Evolutionary conservation across 2,888 invertebrate genomes (phyloP).

Genomic region (Adelognathus sp.): DNA sequence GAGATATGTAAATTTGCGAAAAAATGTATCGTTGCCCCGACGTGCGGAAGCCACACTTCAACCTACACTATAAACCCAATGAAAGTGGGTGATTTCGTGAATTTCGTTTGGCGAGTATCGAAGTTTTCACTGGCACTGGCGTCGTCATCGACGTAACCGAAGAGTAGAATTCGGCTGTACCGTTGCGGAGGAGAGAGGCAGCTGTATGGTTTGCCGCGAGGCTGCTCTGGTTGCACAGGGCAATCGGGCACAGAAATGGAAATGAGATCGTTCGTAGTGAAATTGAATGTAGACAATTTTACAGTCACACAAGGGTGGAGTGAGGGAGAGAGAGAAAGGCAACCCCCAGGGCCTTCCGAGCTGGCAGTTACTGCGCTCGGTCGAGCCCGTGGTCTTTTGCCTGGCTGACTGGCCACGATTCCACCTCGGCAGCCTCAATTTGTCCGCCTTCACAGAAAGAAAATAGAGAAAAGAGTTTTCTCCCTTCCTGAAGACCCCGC

Average conservation of each 20-base stretch:
- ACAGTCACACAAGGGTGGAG: slow-evolving; percentile 24
- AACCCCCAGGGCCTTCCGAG: slow-evolving; percentile 17
- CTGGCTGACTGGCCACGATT: slow-evolving; percentile 56
- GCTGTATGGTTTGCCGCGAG: neutral
- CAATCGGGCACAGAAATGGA: slow-evolving; percentile 55
- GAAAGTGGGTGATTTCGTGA: slow-evolving; percentile 25
- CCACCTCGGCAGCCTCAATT: slow-evolving; percentile 55
- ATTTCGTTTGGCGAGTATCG: slow-evolving; percentile 49
- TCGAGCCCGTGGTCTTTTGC: slow-evolving; percentile 54
- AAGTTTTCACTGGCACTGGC: slow-evolving; percentile 19
- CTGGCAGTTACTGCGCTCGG: slow-evolving; percentile 47
- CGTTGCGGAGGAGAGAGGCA: neutral
- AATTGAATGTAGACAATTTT: slow-evolving; percentile 61
- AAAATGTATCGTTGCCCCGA: slow-evolving; percentile 16
- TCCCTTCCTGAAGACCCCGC: neutral
- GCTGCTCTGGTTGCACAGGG: slow-evolving; percentile 9
- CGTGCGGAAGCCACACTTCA: neutral
- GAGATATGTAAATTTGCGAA: slow-evolving; percentile 38
- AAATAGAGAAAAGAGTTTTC: slow-evolving; percentile 39
- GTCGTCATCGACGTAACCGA: slow-evolving; percentile 36
- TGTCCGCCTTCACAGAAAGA: slow-evolving; percentile 43
- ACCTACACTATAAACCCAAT: slow-evolving; percentile 17
- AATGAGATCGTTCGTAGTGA: slow-evolving; percentile 59
- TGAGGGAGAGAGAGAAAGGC: neutral
- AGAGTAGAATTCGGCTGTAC: neutral